Conservation (phyloP, 23 tunicate genomes). For the Trididemnum clinides region DNA sequence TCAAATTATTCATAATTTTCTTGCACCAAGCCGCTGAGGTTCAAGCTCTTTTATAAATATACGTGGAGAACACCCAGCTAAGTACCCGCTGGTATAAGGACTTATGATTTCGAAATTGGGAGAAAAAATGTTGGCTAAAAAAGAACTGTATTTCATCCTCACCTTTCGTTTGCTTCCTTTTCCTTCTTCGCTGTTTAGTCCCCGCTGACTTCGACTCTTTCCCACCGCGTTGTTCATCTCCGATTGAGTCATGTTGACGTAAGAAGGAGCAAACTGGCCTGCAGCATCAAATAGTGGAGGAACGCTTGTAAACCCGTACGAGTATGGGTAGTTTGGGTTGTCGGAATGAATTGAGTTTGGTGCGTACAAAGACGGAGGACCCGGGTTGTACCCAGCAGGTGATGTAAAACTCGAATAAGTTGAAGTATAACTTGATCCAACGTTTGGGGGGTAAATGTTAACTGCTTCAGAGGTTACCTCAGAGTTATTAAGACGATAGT, state of each 20-base stretch:
- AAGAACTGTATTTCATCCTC: neutral
- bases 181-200: neutral
- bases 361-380: no score
- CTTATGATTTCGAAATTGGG: no score
- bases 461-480: neutral
- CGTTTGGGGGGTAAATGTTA: neutral
- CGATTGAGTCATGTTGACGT: neutral
- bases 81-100: no score
- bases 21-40: no score
- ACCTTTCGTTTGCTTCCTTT: constrained; percentile 15
- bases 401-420: neutral
- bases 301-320: neutral
- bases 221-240: neutral
- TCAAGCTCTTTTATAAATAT: no score
- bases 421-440: neutral
- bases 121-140: neutral
- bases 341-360: neutral
- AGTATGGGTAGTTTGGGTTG: neutral
- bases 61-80: no score
- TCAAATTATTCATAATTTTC: no score
- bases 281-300: neutral
- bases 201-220: neutral
- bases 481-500: neutral
- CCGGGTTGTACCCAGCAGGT: neutral
- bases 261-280: neutral